Conservation (phyloP, 2,113 vertebrate species). For the Ptychochromis oligacanthus region DNA sequence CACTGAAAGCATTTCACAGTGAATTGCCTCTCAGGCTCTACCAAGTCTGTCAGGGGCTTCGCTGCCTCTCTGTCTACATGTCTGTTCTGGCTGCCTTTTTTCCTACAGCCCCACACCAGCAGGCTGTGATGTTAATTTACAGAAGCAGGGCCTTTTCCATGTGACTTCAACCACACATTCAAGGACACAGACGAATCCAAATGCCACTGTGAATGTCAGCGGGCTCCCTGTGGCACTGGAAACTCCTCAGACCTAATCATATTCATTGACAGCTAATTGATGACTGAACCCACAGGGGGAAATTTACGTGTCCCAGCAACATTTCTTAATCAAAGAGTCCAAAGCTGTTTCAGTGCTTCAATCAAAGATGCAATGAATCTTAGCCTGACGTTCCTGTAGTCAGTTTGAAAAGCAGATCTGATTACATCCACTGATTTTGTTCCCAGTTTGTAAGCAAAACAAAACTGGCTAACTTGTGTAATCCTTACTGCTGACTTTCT, state of each 20-base stretch:
- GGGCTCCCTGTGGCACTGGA: constrained; percentile 14
- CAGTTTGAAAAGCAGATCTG: constrained; percentile 14
- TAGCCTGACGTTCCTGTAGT: not conserved
- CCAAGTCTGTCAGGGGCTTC: not conserved
- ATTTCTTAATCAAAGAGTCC: not conserved
- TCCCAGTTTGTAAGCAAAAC: constrained; percentile 8
- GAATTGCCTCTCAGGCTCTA: constrained; percentile 18
- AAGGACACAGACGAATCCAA: not conserved
- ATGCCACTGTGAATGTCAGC: constrained; percentile 25
- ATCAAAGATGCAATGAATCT: not conserved
- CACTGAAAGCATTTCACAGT: constrained; percentile 19
- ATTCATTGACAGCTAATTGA: constrained; percentile 17
- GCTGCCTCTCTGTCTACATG: not conserved
- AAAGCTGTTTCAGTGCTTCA: not conserved
- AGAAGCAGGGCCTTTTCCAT: not conserved
- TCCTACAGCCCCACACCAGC: not conserved
- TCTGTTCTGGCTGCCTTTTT: not conserved
- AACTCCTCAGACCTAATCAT: constrained; percentile 11
- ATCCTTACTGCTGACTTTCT: constrained; percentile 13
- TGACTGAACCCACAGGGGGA: constrained; percentile 7
- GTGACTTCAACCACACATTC: not conserved
- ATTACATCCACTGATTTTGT: not conserved
- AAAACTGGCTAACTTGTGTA: not conserved
- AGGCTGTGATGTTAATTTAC: constrained; percentile 10
- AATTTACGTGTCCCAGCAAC: constrained; percentile 7